Evolutionary conservation across 2,888 invertebrate species (phyloP).

Genomic region (Pterostichus madidus): DNA sequence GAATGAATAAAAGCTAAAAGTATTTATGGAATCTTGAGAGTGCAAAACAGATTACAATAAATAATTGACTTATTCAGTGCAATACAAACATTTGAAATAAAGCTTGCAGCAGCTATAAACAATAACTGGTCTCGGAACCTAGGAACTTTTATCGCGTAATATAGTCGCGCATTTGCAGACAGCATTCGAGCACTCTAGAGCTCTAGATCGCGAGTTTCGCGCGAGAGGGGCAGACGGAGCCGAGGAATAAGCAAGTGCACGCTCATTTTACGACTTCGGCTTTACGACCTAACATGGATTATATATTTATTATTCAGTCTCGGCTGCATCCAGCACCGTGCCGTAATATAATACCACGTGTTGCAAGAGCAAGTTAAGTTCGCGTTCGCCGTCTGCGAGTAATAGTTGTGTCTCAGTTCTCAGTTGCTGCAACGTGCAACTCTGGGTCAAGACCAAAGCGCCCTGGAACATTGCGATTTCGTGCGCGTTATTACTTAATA

Average conservation of each 20-base stretch:
- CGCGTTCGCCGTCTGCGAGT: neutral
- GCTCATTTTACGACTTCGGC: conserved; percentile 56
- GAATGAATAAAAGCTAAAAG: no score
- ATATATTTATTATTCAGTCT: conserved; percentile 63
- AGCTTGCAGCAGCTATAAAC: conserved; percentile 7
- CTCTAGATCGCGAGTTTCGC: conserved; percentile 23
- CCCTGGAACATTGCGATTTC: conserved; percentile 65
- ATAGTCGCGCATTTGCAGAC: conserved; percentile 15
- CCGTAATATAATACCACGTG: conserved; percentile 52
- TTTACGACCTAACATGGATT: conserved; percentile 65
- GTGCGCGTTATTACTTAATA: conserved; percentile 65
- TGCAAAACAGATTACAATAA: neutral
- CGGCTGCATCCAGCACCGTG: conserved; percentile 15
- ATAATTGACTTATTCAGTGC: conserved; percentile 27
- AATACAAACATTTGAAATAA: neutral
- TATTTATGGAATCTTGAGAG: no score
- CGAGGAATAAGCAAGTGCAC: conserved; percentile 18
- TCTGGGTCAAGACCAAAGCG: conserved; percentile 40
- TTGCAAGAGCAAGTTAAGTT: neutral
- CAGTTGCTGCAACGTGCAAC: neutral
- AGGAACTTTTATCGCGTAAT: conserved; percentile 5
- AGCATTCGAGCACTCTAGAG: neutral
- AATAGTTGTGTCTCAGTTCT: conserved; percentile 32
- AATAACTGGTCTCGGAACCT: conserved; percentile 10
- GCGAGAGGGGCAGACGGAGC: neutral